Evolutionary conservation across 2,113 vertebrate genomes (phyloP), one percentile per base, ranked within the genome.

Genomic region (Edolisoma coerulescens): DNA sequence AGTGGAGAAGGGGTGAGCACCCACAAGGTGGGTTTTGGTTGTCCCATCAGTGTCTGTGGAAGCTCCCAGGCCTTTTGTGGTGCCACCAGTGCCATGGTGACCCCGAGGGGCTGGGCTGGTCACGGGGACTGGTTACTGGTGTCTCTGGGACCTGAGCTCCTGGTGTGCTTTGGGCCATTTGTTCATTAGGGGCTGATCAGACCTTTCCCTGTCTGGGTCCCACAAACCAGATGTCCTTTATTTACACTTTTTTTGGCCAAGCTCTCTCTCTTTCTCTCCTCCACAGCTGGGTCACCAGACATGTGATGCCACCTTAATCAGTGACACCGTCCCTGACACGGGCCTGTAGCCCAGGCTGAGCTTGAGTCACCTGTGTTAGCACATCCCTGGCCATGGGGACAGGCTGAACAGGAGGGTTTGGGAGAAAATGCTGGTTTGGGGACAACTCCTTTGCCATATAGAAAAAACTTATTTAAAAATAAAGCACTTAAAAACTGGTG

Each of bases 21-120:
- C 42, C 42, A n/a, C 0, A 0, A 3, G 3, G 27, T 0, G 22
- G 9, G 8, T 23, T 60, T 47, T 3, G 22, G 18, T 49, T 41
- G 32, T 32, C 8, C 39, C 7, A 2, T 17, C 45, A 17, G 47
- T n/a, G 23, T 14, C 74, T 44, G 15, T 27, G 6, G 45, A 63
- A 80, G 44, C 10, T 73, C 11, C 11, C 8, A 5, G 74, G 42
- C 3, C 11, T 13, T 15, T 49, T 21, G 59, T 20, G 44, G 33
- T 30, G 60, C 39, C 71, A 9, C 44, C 44, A 61, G 50, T 16
- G 59, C 19, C 88, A 28, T 16, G 3, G 3, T 45, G 56, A 20
- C 50, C 33, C n/a, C 2, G 12, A 56, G 76, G 80, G 64, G 33
- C 81, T 61, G 83, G 39, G 33, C 50, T 0, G 1, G 35, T 70